Conservation (phyloP, 2,888 invertebrate species). For the Vandiemenella viatica region DNA sequence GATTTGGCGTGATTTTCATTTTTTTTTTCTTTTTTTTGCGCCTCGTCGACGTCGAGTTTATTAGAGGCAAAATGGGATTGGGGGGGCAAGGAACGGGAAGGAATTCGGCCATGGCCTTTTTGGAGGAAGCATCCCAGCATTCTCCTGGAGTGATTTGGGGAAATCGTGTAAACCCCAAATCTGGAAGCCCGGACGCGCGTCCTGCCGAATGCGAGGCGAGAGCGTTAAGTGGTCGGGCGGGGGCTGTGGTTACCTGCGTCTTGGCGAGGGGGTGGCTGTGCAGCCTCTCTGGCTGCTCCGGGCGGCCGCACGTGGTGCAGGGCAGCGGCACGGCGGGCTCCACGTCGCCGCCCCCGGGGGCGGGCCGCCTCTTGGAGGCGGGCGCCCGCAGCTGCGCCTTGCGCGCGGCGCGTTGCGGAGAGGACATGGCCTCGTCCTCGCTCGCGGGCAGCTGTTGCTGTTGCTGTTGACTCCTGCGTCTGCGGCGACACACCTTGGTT, state of each 20-base stretch:
- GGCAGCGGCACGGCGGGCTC: conserved; percentile 30
- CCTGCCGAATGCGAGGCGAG: not conserved
- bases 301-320: conserved; percentile 49
- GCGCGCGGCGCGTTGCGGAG: not conserved
- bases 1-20: too few species aligned
- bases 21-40: too few species aligned
- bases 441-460: not conserved
- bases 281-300: conserved; percentile 50
- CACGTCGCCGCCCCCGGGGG: not conserved
- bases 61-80: too few species aligned
- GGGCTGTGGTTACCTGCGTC: conserved; percentile 7
- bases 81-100: too few species aligned
- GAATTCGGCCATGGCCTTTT: too few species aligned
- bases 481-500: too few species aligned
- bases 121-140: too few species aligned
- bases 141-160: too few species aligned
- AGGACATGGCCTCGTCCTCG: conserved; percentile 2
- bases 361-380: not conserved
- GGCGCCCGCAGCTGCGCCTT: not conserved
- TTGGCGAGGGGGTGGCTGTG: conserved; percentile 35
- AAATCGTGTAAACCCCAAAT: too few species aligned
- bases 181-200: too few species aligned
- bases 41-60: too few species aligned
- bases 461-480: not conserved
- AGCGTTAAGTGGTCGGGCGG: too few species aligned